Conservation (phyloP, 2,797 vertebrate species). For the Toxotes lorentzi region DNA sequence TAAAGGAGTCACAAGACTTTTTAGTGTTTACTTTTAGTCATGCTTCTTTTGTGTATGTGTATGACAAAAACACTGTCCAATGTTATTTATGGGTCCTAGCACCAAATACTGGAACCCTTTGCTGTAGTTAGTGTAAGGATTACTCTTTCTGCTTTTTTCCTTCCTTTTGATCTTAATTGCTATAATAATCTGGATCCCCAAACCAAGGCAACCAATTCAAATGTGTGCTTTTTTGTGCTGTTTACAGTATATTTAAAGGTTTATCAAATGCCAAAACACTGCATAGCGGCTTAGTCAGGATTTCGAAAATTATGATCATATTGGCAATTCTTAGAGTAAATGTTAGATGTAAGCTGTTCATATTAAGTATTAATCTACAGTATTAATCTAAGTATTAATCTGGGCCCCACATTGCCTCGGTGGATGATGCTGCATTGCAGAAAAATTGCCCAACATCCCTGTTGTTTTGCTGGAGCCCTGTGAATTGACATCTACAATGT, state of each 20-base stretch:
- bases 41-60: neutral
- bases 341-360: neutral
- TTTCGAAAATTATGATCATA: too few species aligned
- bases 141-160: neutral
- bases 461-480: neutral
- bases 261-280: too few species aligned
- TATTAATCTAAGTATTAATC: neutral
- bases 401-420: neutral
- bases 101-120: neutral
- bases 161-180: neutral
- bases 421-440: neutral
- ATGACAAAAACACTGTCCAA: neutral
- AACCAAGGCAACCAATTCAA: too few species aligned
- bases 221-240: too few species aligned
- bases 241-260: too few species aligned
- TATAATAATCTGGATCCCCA: neutral
- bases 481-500: neutral
- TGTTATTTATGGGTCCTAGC: neutral
- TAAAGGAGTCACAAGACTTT: neutral
- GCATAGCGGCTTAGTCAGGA: too few species aligned
- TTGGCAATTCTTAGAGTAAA: too few species aligned
- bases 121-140: neutral
- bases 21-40: conserved; percentile 4
- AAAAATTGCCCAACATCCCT: neutral
- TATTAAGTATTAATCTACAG: neutral